Percentiles rank a stretch among this genome's conserved stretches.
These are phyloP conservation scores for Lucinisca nassula DNA, from an alignment of 2,888 invertebrate species.

Conservation along the genomic window DNA sequence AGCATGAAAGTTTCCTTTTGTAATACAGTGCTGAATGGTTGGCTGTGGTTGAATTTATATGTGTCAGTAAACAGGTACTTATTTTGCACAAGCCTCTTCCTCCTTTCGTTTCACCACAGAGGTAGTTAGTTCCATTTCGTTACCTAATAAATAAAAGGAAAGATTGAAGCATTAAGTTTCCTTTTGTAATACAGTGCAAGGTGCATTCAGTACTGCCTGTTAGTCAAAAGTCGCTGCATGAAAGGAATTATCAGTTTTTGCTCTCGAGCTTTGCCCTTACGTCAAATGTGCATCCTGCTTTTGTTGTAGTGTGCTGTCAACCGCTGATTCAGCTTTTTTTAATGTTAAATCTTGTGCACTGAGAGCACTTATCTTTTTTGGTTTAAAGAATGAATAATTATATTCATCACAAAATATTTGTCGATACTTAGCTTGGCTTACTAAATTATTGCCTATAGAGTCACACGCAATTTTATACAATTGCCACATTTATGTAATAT, in stretches of 20 bases:
- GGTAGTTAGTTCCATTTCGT: too few relatives aligned
- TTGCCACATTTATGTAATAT: not conserved
- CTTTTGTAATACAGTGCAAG: constrained; percentile 36
- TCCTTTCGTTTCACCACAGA: too few relatives aligned
- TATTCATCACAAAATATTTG: constrained; percentile 48
- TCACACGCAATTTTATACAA: not conserved
- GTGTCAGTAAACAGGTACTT: too few relatives aligned
- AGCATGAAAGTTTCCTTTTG: constrained; percentile 39
- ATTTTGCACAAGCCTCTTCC: too few relatives aligned
- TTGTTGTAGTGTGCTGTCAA: not conserved
- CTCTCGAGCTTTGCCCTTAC: not conserved
- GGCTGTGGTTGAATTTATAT: too few relatives aligned
- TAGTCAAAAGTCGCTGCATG: constrained; percentile 39
- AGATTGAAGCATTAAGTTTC: too few relatives aligned
- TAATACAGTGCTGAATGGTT: constrained; percentile 57
- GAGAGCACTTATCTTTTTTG: constrained; percentile 62
- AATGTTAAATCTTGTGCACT: constrained; percentile 35
- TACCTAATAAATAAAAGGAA: too few relatives aligned
- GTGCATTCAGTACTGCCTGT: constrained; percentile 35
- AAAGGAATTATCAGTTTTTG: constrained; percentile 26
- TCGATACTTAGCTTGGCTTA: too few relatives aligned
- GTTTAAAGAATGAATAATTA: constrained; percentile 54
- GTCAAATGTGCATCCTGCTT: not conserved
- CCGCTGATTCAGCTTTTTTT: not conserved
- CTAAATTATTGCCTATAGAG: too few relatives aligned